These are phyloP conservation scores for Patella pellucida DNA, from an alignment of 2,888 invertebrate genomes.

Conservation along the genomic window DNA sequence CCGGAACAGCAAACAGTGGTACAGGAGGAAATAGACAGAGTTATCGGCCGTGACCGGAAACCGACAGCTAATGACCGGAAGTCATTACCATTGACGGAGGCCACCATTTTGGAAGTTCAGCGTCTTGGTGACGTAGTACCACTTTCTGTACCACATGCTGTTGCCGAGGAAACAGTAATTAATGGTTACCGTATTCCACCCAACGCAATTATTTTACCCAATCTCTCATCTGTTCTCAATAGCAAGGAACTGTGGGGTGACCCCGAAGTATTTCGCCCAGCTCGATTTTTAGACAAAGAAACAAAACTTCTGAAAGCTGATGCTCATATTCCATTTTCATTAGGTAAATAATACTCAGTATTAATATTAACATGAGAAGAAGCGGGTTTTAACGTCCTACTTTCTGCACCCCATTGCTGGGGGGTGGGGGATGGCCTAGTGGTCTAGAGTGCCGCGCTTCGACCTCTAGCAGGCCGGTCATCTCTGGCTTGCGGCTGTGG, in stretches of 20 bases:
- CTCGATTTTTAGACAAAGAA: conserved; percentile 30
- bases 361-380: too few relatives aligned
- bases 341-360: background rate
- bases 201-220: conserved; percentile 35
- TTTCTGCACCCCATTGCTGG: too few relatives aligned
- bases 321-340: conserved; percentile 17
- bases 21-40: conserved; percentile 30
- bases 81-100: conserved; percentile 35
- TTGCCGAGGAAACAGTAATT: conserved; percentile 40
- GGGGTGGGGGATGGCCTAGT: too few relatives aligned
- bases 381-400: too few relatives aligned
- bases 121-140: conserved; percentile 42
- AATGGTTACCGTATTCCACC: conserved; percentile 48
- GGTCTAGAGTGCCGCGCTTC: too few relatives aligned
- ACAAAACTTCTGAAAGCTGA: background rate
- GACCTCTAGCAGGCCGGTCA: too few relatives aligned
- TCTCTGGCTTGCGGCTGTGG: too few relatives aligned
- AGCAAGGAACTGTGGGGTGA: conserved; percentile 32
- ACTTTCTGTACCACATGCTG: conserved; percentile 45
- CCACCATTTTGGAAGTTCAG: conserved; percentile 41
- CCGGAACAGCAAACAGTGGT: conserved; percentile 73
- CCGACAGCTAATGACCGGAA: conserved; percentile 19
- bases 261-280: conserved; percentile 36
- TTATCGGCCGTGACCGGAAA: conserved; percentile 57
- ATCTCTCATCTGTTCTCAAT: conserved; percentile 35